A percentile compares a stretch with the other conserved stretches of the same genome.
phyloP scores from a whole-genome alignment of 2,888 invertebrate genomes.

The Nycteola revayana region DNA sequence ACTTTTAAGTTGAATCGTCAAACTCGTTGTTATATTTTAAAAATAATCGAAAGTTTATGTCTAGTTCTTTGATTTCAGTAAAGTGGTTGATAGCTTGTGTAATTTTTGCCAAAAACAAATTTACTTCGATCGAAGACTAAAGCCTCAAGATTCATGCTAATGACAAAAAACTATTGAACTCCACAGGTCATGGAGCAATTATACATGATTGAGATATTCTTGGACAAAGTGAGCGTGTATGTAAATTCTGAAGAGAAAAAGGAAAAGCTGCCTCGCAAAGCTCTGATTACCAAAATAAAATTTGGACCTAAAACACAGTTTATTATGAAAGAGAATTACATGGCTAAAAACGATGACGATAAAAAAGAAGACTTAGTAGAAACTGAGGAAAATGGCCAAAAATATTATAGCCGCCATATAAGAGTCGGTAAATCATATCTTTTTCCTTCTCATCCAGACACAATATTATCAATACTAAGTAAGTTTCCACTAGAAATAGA shows the following conservation, averaged over 20 bases:
- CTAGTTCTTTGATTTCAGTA: too few relatives aligned
- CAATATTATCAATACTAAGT: conserved; percentile 63
- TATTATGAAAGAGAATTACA: conserved; percentile 71
- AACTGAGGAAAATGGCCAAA: conserved; percentile 52
- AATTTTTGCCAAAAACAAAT: too few relatives aligned
- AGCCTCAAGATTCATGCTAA: conserved; percentile 41
- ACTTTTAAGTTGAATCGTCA: too few relatives aligned
- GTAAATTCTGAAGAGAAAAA: conserved; percentile 47
- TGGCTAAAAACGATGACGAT: conserved; percentile 46
- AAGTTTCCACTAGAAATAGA: conserved; percentile 75
- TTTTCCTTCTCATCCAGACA: conserved; percentile 73
- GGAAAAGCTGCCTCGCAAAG: conserved; percentile 57
- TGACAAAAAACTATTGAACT: conserved; percentile 65
- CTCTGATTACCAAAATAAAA: conserved; percentile 67
- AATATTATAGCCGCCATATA: conserved; percentile 62
- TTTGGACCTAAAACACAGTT: conserved; percentile 76
- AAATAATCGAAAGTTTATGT: too few relatives aligned
- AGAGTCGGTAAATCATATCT: conserved; percentile 79
- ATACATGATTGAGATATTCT: conserved; percentile 80
- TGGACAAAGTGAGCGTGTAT: conserved; percentile 75
- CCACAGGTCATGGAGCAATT: conserved; percentile 80
- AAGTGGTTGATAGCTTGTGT: too few relatives aligned
- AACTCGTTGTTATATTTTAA: too few relatives aligned
- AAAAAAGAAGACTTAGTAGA: conserved; percentile 55
- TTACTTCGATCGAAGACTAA: conserved; percentile 25